Evolutionary conservation across 1,140 invertebrate species (phyloP).

Genomic region (Mylabris phalerata): DNA sequence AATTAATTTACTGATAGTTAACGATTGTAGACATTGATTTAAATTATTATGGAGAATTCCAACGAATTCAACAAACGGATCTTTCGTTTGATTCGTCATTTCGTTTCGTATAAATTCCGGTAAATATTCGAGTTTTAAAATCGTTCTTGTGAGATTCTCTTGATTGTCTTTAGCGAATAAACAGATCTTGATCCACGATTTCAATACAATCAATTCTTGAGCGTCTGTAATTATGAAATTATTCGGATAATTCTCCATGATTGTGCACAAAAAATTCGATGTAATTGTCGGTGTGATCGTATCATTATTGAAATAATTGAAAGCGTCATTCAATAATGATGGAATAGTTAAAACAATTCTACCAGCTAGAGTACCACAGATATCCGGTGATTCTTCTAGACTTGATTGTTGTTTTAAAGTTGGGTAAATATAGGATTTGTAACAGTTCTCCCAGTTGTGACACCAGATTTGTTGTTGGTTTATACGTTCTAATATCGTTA

Average conservation of each 20-base stretch:
- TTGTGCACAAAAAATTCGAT: slow-evolving; percentile 19
- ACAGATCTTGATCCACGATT: slow-evolving; percentile 31
- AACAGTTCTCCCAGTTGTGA: slow-evolving; percentile 23
- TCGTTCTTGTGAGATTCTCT: slow-evolving; percentile 19
- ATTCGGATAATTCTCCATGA: slow-evolving; percentile 25
- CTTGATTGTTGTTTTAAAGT: slow-evolving; percentile 27
- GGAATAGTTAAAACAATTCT: slow-evolving; percentile 22
- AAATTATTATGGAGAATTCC: slow-evolving; percentile 5
- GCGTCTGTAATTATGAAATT: slow-evolving; percentile 20
- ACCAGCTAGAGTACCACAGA: slow-evolving; percentile 29
- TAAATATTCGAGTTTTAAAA: slow-evolving; percentile 27
- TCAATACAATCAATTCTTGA: slow-evolving; percentile 26
- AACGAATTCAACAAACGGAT: slow-evolving; percentile 28
- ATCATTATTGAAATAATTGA: slow-evolving; percentile 26
- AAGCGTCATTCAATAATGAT: slow-evolving; percentile 19
- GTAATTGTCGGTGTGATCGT: slow-evolving; percentile 20
- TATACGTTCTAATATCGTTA: slow-evolving; percentile 23
- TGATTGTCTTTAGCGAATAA: slow-evolving; percentile 21
- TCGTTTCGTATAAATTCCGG: slow-evolving; percentile 18
- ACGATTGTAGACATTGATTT: slow-evolving; percentile 17
- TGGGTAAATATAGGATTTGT: slow-evolving; percentile 28
- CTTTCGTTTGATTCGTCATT: slow-evolving; percentile 5
- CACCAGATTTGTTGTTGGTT: slow-evolving; percentile 27
- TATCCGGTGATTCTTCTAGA: slow-evolving; percentile 10
- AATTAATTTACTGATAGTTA: slow-evolving; percentile 22